Conservation (phyloP, 2,888 invertebrate genomes). For the Panzeria rudis region DNA sequence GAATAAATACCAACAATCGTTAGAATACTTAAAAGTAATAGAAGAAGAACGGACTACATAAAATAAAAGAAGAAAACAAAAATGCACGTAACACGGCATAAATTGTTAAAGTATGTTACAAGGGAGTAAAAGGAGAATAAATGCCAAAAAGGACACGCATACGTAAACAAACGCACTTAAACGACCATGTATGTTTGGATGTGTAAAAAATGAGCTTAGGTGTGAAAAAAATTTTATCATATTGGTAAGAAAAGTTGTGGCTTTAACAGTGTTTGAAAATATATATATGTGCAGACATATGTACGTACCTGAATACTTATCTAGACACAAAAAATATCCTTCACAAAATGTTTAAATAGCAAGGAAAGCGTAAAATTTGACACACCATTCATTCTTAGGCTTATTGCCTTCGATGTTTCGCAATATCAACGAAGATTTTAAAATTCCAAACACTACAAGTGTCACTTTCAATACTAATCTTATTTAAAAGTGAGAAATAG, state of each 20-base stretch:
- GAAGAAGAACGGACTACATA: constrained; percentile 56
- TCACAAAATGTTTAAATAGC: constrained; percentile 28
- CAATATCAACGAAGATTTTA: constrained; percentile 74
- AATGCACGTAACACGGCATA: constrained; percentile 43
- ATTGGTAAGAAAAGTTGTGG: constrained; percentile 44
- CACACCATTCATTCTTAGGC: constrained; percentile 27
- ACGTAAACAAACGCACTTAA: constrained; percentile 5
- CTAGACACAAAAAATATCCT: background rate
- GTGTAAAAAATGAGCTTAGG: constrained; percentile 17
- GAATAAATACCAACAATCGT: constrained; percentile 77
- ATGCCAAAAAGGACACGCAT: constrained; percentile 55
- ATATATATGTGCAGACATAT: background rate
- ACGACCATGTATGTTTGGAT: background rate
- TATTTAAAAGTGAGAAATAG: constrained; percentile 9
- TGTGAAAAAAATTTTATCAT: constrained; percentile 46
- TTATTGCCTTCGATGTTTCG: constrained; percentile 39
- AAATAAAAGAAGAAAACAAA: constrained; percentile 66
- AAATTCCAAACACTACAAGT: constrained; percentile 80
- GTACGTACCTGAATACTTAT: too few relatives aligned
- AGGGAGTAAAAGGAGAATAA: background rate
- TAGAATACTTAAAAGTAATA: constrained; percentile 45
- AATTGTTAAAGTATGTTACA: constrained; percentile 21
- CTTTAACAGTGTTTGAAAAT: constrained; percentile 3
- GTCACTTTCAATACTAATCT: constrained; percentile 76
- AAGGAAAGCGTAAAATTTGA: constrained; percentile 16